Evolutionary conservation across 2,797 vertebrate genomes (phyloP).

Genomic region (Mormyrops attenuatus): DNA sequence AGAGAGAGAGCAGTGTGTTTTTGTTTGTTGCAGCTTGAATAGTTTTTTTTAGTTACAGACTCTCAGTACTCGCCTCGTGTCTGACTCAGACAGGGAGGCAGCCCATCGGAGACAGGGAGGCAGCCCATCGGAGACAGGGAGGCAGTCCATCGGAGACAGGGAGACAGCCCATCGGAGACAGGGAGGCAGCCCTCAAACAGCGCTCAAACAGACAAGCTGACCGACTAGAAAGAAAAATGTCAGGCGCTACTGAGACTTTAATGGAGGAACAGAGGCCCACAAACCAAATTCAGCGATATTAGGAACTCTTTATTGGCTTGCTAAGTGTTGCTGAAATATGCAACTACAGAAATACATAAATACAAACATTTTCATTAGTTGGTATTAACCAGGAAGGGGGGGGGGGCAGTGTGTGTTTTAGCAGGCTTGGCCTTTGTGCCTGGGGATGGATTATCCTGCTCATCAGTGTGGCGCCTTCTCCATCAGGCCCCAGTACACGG

Average conservation of each 20-base stretch:
- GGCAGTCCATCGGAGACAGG: background rate
- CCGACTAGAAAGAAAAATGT: background rate
- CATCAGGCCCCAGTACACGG: background rate
- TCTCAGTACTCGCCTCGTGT: background rate
- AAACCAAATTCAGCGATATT: slow-evolving; percentile 10
- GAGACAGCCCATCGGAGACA: background rate
- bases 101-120: background rate
- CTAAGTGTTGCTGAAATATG: background rate
- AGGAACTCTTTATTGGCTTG: background rate
- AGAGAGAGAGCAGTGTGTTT: background rate
- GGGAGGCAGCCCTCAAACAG: background rate
- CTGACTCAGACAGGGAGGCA: background rate
- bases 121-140: background rate
- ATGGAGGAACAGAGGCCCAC: background rate
- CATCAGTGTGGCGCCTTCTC: background rate
- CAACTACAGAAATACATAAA: background rate
- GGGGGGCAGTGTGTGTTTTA: background rate
- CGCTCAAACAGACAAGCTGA: background rate
- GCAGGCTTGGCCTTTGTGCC: background rate
- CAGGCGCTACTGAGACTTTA: background rate
- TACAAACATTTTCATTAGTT: background rate
- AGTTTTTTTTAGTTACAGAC: background rate
- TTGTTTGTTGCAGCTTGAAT: background rate
- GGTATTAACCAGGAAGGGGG: background rate
- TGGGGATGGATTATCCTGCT: background rate